Evolutionary conservation across 2,888 invertebrate genomes (phyloP), one percentile per base, ranked within the genome.

Genomic region (Sesamia inferens): DNA sequence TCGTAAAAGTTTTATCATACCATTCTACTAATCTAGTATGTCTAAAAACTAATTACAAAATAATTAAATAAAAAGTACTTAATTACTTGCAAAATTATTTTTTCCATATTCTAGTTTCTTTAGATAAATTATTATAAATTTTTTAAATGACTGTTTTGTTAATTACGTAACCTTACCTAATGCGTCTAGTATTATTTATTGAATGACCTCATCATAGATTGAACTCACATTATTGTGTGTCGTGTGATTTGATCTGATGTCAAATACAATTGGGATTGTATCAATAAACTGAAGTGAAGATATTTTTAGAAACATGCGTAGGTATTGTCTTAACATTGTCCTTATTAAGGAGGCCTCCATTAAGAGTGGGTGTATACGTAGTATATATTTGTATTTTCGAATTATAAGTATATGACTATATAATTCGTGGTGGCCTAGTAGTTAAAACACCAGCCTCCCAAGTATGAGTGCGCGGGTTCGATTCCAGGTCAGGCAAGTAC

Each of bases 191-290:
- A 61, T 74, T 82, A 57, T 72, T 81, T 64, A 85, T 57, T 73
- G 47, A 63, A 74, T 88, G 88, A 88, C 81, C 77, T 88, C 88
- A 88, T 83, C 82, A 80, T 71, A 62, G 57, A 78, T 81, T 79
- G 78, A 81, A 76, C 58, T 82, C 76, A 73, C 63, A 68, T 68
- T 39, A 4, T 1, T 68, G 65, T 78, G 79, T 82, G 76, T 85
- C 85, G 81, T 82, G 69, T 76, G 69, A 73, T 78, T 76, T 76
- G 19, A 74, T 64, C 48, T 5, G 57, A 74, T 74, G 81, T 76
- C 85, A 78, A 75, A 75, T 76, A 79, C 71, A 57, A 77, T 81
- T 81, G 55, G 24, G 67, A 74, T 71, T 69, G 74, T 69, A 83
- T 76, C 74, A 66, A 78, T 74, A 74, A 63, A 63, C 42, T 63